Evolutionary conservation across 2,797 vertebrate species (phyloP).

Genomic region (Urosaurus nigricauda): DNA sequence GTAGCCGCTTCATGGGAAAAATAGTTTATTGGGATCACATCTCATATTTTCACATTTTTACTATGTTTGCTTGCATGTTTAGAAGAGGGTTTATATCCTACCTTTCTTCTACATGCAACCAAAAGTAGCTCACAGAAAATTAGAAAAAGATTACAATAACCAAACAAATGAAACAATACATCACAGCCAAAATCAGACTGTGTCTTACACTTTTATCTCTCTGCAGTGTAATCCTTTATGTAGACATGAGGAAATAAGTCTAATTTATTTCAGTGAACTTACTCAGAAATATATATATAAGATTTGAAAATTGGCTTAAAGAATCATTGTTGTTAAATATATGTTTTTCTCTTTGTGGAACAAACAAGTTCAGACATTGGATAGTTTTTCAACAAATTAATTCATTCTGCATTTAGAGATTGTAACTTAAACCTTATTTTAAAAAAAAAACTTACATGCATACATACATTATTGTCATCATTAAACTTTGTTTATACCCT

Average conservation of each 20-base stretch:
- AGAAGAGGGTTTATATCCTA: background rate
- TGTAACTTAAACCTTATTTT: too few species aligned
- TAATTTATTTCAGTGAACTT: background rate
- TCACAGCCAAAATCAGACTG: background rate
- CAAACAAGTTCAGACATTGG: too few species aligned
- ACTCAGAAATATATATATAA: background rate
- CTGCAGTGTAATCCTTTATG: background rate
- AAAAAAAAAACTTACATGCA: too few species aligned
- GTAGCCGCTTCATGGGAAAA: background rate
- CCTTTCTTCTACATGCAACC: background rate
- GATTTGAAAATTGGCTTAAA: background rate
- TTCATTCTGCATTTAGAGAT: too few species aligned
- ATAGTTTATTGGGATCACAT: background rate
- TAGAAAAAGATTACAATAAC: background rate
- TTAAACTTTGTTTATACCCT: too few species aligned
- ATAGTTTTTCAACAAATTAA: too few species aligned
- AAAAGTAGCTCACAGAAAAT: background rate
- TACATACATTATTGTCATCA: too few species aligned
- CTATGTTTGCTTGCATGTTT: background rate
- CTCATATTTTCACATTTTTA: background rate
- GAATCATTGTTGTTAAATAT: too few species aligned
- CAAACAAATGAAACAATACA: conserved; percentile 1
- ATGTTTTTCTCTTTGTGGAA: too few species aligned
- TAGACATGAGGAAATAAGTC: background rate
- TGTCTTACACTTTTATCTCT: background rate